Evolutionary conservation across 2,888 invertebrate species (phyloP), one percentile per base, ranked within the genome.

Genomic region (Brachypterus glaber): DNA sequence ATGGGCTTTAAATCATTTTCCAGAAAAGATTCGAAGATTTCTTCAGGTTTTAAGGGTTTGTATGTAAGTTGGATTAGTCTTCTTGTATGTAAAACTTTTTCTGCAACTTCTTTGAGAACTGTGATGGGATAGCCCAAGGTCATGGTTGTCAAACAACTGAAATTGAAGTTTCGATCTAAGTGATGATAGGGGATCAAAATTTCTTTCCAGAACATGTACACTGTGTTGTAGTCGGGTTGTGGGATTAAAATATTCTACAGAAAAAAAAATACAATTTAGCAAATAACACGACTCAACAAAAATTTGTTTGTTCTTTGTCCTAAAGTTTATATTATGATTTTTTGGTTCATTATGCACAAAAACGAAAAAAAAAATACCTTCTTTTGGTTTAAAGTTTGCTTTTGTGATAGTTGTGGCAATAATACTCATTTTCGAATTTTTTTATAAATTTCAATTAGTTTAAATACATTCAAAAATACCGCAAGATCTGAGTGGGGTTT

Each of bases 161-260:
- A 62, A 46, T 79, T 68, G 47, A 79, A 71, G 36, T 74, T 67
- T 18, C 78, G 66, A 46, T 73, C 63, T 1, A 81, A 58, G 0
- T 69, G 71, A 33, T 75, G 75, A 54, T 71, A 76, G 37, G 69
- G 65, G 74, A 76, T 76, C 29, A 80, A 51, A 31, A 71, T 53
- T 43, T 71, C 63, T 15, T 69, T 66, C 55, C 78, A 69, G 46
- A 71, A 68, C 37, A 68, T 62, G 16, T 72, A 73, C 32, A 76
- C 59, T 32, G 73, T 76, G 5, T 71, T 73, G 49, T 78, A 78
- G 52, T 80, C 80, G 2, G 72, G 67, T 30, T 67, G 51, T n/a
- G 65, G 63, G 18, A 65, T 57, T 14, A 63, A 38, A 39, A 65
- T 63, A 2, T 55, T 46, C 57, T 59, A 30, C 12, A 46, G 48